These are phyloP conservation scores for Cheilosia pagana DNA, from an alignment of 2,888 invertebrate species.

Conservation along the genomic window DNA sequence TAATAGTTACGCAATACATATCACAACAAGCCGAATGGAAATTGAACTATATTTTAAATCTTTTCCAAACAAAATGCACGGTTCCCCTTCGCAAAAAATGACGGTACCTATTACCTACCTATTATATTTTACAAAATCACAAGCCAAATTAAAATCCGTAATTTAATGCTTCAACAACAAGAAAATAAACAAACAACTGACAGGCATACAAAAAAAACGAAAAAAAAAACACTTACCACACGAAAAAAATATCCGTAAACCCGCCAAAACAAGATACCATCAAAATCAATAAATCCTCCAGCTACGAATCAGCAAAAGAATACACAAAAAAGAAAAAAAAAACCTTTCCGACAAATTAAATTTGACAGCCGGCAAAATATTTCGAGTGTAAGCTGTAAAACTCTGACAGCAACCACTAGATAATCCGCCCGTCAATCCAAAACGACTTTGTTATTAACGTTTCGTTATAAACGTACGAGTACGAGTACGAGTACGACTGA, in stretches of 20 bases:
- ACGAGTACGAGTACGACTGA: neutral
- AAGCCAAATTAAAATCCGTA: conserved; percentile 6
- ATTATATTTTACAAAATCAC: conserved; percentile 5
- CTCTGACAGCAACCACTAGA: conserved; percentile 45
- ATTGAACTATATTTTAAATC: too few species aligned
- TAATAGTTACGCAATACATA: too few species aligned
- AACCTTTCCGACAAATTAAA: conserved; percentile 50
- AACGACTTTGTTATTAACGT: conserved; percentile 47
- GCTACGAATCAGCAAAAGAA: neutral
- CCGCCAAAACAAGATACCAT: conserved; percentile 23
- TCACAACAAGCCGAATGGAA: too few species aligned
- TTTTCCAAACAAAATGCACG: too few species aligned
- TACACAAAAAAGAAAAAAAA: neutral
- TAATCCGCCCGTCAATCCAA: conserved; percentile 46
- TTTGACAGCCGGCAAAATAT: conserved; percentile 58
- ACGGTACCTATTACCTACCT: too few species aligned
- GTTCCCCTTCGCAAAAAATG: too few species aligned
- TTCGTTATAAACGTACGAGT: neutral
- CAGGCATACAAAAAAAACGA: neutral
- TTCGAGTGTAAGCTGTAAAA: conserved; percentile 51
- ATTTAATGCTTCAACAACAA: neutral
- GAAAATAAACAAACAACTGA: conserved; percentile 21
- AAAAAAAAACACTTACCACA: neutral
- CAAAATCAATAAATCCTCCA: conserved; percentile 25
- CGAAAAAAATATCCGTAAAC: neutral